Evolutionary conservation across 1,140 invertebrate genomes (phyloP).

Genomic region (Patella vulgata): DNA sequence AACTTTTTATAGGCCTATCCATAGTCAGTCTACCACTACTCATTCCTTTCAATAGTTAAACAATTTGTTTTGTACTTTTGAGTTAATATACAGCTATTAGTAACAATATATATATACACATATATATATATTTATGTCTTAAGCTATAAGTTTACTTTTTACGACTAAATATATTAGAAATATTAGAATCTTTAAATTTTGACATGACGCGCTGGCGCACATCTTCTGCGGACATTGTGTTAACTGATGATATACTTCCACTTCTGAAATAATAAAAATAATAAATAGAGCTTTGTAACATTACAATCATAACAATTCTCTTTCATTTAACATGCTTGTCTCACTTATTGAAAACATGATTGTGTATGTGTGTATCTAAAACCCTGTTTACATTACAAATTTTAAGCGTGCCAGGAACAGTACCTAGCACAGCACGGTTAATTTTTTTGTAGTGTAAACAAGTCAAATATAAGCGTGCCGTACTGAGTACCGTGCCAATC

Average conservation of each 20-base stretch:
- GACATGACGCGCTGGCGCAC: slow-evolving; percentile 57
- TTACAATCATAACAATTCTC: too few relatives aligned
- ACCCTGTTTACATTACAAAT: too few relatives aligned
- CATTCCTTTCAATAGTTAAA: too few relatives aligned
- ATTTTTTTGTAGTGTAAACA: too few relatives aligned
- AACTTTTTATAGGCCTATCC: too few relatives aligned
- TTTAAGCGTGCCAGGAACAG: slow-evolving; percentile 8
- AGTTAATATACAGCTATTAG: neutral
- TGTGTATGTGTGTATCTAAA: neutral
- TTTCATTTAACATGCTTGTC: too few relatives aligned
- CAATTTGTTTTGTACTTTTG: neutral
- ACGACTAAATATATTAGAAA: slow-evolving; percentile 57
- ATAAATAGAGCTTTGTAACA: too few relatives aligned
- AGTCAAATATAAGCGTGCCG: too few relatives aligned
- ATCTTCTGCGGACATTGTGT: slow-evolving; percentile 38
- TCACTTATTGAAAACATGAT: neutral
- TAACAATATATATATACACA: too few relatives aligned
- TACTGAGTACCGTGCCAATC: too few relatives aligned
- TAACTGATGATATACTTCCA: slow-evolving; percentile 31
- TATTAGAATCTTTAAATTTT: slow-evolving; percentile 57
- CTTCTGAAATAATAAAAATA: slow-evolving; percentile 31
- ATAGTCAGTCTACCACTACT: too few relatives aligned
- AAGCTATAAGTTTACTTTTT: slow-evolving; percentile 60
- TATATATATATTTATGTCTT: slow-evolving; percentile 1
- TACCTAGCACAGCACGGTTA: too few relatives aligned